Evolutionary conservation across 2,113 vertebrate species (phyloP), one percentile per base, ranked within the genome.

Genomic region (Aphyosemion australe): DNA sequence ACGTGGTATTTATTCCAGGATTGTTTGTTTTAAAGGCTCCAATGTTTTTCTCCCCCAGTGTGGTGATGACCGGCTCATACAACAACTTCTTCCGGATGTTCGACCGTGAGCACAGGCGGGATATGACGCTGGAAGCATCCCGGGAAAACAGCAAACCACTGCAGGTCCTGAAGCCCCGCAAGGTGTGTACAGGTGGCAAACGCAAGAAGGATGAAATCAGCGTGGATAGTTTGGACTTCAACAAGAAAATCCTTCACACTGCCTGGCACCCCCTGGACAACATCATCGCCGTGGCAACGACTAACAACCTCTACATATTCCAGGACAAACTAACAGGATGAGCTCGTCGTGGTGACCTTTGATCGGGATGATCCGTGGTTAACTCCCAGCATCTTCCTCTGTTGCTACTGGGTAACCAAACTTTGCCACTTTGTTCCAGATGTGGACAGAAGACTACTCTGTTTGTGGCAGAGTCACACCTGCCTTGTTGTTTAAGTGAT

Each of bases 241-340:
- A 97, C 93, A 99, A 99, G 95, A 99, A 99, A 93, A 99, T 99
- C 84, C 95, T 99, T 45, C 97, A 99, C 89, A 98, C 96, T 0
- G 97, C 97, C 88, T 99, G 97, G 97, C 96, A 99, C 39, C 97
- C 97, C 57, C 95, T 98, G 92, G 95, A 98, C 65, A 98, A 99
- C 90, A 96, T 99, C 92, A 99, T 99, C 39, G 96, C 97, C 0
- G 96, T 99, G 90, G 97, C 97, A 6, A 98, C 97, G 78, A 99
- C 96, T 93, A 99, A 99, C 95, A 99, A 99, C 94, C 95, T 99
- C 94, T 99, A 99, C 95, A 99, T 99, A 97, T 99, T 99, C 95
- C 96, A 99, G 95, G 97, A 98, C 90, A 84, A 98, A 96, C 93
- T 98, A 97, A 94, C 20, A 12, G 54, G 51, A 57, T 11, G 54